These are phyloP conservation scores for Nerophis ophidion DNA, from an alignment of 2,113 vertebrate genomes.

Conservation along the genomic window DNA sequence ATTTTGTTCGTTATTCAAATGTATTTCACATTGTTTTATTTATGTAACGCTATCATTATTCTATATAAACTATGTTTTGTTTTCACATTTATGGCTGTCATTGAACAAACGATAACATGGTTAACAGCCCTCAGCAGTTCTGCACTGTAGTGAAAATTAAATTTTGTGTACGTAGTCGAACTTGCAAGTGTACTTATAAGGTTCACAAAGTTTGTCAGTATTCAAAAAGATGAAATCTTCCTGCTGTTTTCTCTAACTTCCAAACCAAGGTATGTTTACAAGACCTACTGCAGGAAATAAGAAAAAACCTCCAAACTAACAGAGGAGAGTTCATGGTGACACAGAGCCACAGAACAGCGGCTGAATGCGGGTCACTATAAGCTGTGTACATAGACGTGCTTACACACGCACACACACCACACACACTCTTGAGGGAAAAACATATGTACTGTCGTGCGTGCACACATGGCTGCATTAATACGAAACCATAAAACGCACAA, in stretches of 20 bases:
- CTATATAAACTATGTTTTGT: no score
- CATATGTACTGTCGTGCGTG: neutral
- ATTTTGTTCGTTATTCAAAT: no score
- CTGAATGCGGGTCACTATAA: conserved; percentile 50
- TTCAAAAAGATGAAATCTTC: conserved; percentile 24
- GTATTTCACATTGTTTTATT: no score
- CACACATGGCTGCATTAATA: neutral
- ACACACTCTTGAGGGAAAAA: neutral
- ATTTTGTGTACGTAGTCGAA: neutral
- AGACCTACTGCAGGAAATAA: conserved; percentile 58
- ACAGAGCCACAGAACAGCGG: conserved; percentile 31
- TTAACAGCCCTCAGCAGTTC: neutral
- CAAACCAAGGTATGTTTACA: conserved; percentile 43
- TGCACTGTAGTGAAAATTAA: conserved; percentile 1
- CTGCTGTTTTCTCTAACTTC: conserved; percentile 18
- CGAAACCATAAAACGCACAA: conserved; percentile 12
- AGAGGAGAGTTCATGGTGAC: conserved; percentile 63
- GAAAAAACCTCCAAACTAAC: conserved; percentile 59
- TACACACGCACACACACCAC: neutral
- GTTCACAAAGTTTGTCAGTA: conserved; percentile 16
- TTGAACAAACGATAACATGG: neutral
- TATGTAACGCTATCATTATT: no score
- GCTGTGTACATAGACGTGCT: conserved; percentile 38
- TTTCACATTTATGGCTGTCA: no score
- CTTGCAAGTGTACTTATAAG: conserved; percentile 6